A percentile compares a stretch with the other conserved stretches of the same genome.
phyloP scores from a whole-genome alignment of 2,888 invertebrate species.

The Rhogogaster chlorosoma region DNA sequence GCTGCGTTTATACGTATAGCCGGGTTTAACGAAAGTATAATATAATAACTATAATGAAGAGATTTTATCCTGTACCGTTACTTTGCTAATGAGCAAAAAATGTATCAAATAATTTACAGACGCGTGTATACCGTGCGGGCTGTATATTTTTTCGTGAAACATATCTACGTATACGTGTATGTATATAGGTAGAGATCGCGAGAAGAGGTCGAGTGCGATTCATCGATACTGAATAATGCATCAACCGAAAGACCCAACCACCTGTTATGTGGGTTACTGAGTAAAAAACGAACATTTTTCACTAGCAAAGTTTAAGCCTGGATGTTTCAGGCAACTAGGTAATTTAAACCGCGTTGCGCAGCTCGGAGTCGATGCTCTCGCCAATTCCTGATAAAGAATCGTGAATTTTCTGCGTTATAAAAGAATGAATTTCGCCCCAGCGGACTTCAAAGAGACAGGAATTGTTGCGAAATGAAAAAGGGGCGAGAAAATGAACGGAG shows the following conservation, averaged over 20 bases:
- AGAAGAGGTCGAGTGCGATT: not conserved
- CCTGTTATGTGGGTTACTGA: not conserved
- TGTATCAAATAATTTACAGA: not conserved
- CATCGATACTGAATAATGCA: not conserved
- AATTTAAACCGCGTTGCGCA: too few relatives aligned
- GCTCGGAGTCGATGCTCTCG: too few relatives aligned
- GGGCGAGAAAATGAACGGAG: not conserved
- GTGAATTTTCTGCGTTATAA: too few relatives aligned
- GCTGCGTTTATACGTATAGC: not conserved
- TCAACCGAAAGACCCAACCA: not conserved
- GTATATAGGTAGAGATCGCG: not conserved
- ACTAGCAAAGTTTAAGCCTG: too few relatives aligned
- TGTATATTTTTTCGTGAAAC: not conserved
- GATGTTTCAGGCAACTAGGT: too few relatives aligned
- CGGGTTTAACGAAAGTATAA: not conserved
- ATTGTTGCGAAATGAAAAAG: not conserved
- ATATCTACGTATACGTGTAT: not conserved
- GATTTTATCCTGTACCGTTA: not conserved
- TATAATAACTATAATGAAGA: not conserved
- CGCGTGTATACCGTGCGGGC: not conserved
- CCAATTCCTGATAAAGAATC: too few relatives aligned
- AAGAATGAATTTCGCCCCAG: too few relatives aligned
- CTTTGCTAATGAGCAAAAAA: slow-evolving; percentile 9
- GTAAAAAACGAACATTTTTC: too few relatives aligned
- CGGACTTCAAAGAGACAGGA: too few relatives aligned